Conservation (phyloP, 2,888 invertebrate species). For the Formica aserva region DNA sequence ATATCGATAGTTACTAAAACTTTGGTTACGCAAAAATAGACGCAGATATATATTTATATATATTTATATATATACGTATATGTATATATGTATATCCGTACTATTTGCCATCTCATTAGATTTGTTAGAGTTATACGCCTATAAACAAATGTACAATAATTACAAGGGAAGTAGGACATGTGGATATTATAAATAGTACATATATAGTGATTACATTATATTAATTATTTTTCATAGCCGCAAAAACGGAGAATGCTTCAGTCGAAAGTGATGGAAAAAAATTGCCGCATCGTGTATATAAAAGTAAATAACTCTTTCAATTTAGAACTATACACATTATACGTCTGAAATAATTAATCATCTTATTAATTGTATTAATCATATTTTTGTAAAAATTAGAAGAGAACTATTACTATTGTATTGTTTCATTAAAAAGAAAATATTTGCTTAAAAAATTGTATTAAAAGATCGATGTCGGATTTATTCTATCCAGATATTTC, state of each 20-base stretch:
- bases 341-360: slow-evolving; percentile 18
- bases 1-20: slow-evolving; percentile 78
- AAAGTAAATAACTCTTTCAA: neutral
- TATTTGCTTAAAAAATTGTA: neutral
- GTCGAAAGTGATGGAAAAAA: slow-evolving; percentile 27
- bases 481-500: neutral
- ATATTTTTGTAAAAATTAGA: slow-evolving; percentile 10
- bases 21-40: slow-evolving; percentile 85
- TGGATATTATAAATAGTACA: slow-evolving; percentile 79
- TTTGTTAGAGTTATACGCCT: slow-evolving; percentile 68
- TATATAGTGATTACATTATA: slow-evolving; percentile 78
- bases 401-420: neutral
- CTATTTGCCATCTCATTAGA: slow-evolving; percentile 59
- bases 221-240: slow-evolving; percentile 64
- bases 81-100: slow-evolving; percentile 46
- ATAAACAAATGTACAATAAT: slow-evolving; percentile 84
- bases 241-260: slow-evolving; percentile 54
- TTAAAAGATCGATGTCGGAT: neutral
- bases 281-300: neutral
- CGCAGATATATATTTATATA: slow-evolving; percentile 61
- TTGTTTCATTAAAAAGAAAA: neutral
- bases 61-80: slow-evolving; percentile 25
- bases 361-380: neutral
- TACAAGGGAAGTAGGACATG: slow-evolving; percentile 78
- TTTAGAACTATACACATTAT: neutral